Conservation (phyloP, 1,140 invertebrate genomes). For the Bombus terrestris region DNA sequence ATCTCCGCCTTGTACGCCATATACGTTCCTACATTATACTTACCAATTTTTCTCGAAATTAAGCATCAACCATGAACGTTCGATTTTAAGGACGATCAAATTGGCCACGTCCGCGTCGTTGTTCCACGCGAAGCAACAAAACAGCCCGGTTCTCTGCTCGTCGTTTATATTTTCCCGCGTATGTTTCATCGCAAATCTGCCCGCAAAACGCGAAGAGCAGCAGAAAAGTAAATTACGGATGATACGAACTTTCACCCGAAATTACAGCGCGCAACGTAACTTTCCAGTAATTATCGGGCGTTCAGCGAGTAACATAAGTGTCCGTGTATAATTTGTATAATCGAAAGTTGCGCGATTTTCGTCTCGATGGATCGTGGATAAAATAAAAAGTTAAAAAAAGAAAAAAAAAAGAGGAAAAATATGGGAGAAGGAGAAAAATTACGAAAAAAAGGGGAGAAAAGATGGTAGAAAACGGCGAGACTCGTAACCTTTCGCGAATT, state of each 20-base stretch:
- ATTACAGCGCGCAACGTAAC: conserved; percentile 50
- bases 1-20: background rate
- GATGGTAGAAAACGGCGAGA: background rate
- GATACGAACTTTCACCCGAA: conserved; percentile 57
- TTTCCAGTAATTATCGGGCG: conserved; percentile 55
- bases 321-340: conserved; percentile 35
- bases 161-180: background rate
- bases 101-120: too few relatives aligned
- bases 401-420: too few relatives aligned
- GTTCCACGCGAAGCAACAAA: background rate
- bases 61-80: too few relatives aligned
- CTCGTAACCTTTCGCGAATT: background rate
- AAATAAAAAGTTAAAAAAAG: background rate
- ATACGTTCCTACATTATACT: background rate
- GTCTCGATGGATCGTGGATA: background rate
- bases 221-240: conserved; percentile 26
- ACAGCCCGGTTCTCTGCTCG: too few relatives aligned
- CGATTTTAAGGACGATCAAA: background rate
- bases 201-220: background rate
- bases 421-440: background rate
- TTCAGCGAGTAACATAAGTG: conserved; percentile 18
- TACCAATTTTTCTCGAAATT: background rate
- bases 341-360: conserved; percentile 33
- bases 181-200: too few relatives aligned
- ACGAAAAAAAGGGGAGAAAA: background rate